Evolutionary conservation across 2,888 invertebrate genomes (phyloP), one percentile per base, ranked within the genome.

Genomic region (Eledona agricola): DNA sequence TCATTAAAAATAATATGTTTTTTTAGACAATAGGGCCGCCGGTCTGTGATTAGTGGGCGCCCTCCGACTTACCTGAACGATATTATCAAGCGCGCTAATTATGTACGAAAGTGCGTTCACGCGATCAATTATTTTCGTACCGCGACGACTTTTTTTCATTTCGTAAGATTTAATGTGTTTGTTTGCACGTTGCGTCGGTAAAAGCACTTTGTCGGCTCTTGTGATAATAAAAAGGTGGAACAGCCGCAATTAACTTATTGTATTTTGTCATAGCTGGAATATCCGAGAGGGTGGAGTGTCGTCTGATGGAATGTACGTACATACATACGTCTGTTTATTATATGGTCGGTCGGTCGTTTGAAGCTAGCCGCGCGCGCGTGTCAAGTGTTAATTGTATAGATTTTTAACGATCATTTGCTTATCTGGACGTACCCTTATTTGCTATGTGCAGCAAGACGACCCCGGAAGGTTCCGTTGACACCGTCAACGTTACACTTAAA

Each of bases 21-120:
- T n/a, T 28, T 38, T 45, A 51, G 50, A 47, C 47, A 47, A 55
- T 59, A 58, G 58, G 45, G 50, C 57, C 59, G 63, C 58, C 59
- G 57, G 63, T 54, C 65, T 70, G 64, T 71, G 72, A 72, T 73
- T 72, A 72, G 64, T 51, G 59, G 67, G 64, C 65, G 67, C 68
- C 69, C 67, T 60, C 60, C 57, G 60, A 63, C 62, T 64, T 68
- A 66, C 67, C 68, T 66, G 63, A 38, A 55, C 62, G 65, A 69
- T 69, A 62, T 60, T 61, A 65, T 67, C 67, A 62, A 57, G 58
- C 57, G n/a, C n/a, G 57, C 60, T 67, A 67, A 67, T 70, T 67
- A 67, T 60, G 64, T 51, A 60, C 61, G 57, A 54, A 54, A 58
- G 61, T 60, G 62, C 51, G 40, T 63, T 64, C 62, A 63, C 63